Evolutionary conservation across 1,140 invertebrate species (phyloP), one percentile per base, ranked within the genome.

Genomic region (Agrypnia vestita): DNA sequence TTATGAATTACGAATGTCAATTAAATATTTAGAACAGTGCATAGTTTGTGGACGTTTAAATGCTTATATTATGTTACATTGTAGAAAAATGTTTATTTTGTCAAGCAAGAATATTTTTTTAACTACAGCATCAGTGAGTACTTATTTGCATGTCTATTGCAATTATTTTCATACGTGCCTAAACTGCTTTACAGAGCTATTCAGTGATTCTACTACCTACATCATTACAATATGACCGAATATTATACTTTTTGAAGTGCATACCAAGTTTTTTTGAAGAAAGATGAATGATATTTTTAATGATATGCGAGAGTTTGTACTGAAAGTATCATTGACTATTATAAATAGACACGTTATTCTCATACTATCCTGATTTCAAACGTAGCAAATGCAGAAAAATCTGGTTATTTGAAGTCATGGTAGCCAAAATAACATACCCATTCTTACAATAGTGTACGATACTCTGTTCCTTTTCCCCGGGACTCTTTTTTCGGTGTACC

Each of bases 61-160:
- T 6, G n/a, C 15, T 17, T 19, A 19, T 15, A 17, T 53, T 56
- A 3, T 3, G 15, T 56, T 56, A 19, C 13, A 56, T 56, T 17
- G 53, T 56, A 13, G 7, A 9, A 56, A 56, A 19, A 56, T 56
- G 53, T 56, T 56, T 56, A 19, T 56, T 56, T 56, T 56, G 15
- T 13, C 53, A 12, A 56, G 53, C 53, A 56, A 19, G 53, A 11
- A 17, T 56, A 15, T 56, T 15, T 17, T 19, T 56, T 56, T 19
- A 56, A 9, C 51, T 3, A 15, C n/a, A 56, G 15, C 6, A 56
- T 56, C 19, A 19, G 53, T 56, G 19, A 56, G 53, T 19, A 56
- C 15, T 17, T n/a, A n/a, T n/a, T 17, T 53, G 51, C 12, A 9
- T 56, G 15, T 56, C n/a, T 12, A 53, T 15, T 56, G 15, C 11